phyloP scores from a whole-genome alignment of 2,888 invertebrate species.

The Brachylomia viminalis region DNA sequence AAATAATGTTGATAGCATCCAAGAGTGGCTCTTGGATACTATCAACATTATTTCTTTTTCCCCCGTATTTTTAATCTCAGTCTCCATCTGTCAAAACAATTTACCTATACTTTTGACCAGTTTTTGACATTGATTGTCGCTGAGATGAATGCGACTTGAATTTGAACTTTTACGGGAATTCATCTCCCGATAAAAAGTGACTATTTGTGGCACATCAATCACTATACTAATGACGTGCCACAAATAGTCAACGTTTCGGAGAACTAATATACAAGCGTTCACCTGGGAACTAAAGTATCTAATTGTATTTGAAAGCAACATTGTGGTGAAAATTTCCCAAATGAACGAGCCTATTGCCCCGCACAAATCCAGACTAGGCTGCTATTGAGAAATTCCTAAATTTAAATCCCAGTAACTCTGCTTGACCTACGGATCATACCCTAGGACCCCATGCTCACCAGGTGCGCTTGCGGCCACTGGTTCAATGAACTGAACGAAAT shows the following conservation, averaged over 20 bases:
- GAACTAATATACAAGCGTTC: background rate
- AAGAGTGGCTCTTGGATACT: no score
- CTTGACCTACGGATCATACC: background rate
- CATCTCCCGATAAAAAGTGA: background rate
- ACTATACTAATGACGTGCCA: background rate
- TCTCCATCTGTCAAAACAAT: background rate
- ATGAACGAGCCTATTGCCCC: background rate
- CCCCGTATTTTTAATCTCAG: background rate
- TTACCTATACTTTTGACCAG: background rate
- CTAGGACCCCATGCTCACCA: no score
- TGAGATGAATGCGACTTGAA: background rate
- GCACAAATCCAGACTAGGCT: background rate
- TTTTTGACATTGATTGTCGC: background rate
- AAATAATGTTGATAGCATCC: background rate
- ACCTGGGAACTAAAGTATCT: background rate
- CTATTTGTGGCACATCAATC: background rate
- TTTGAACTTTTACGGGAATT: background rate
- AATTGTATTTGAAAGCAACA: background rate
- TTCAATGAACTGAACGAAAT: slow-evolving; percentile 26
- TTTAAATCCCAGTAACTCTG: background rate
- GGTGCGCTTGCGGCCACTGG: background rate
- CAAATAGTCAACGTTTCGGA: background rate
- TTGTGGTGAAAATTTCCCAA: background rate
- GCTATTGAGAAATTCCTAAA: no score
- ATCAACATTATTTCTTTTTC: no score